These are phyloP conservation scores for Eilema griseolum DNA, from an alignment of 2,888 invertebrate species.

Conservation along the genomic window DNA sequence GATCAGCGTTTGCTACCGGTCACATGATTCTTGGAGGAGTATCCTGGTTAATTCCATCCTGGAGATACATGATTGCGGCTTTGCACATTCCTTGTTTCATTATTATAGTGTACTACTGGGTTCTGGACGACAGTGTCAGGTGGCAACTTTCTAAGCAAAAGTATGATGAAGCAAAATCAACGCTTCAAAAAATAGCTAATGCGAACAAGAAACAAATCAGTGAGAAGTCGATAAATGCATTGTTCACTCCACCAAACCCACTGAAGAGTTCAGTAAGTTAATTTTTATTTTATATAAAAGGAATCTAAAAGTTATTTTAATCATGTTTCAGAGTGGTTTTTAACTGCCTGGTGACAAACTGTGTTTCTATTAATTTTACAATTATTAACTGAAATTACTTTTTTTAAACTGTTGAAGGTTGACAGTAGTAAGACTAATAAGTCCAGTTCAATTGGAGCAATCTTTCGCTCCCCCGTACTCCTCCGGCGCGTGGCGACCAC, in stretches of 20 bases:
- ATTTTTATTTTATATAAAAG: not conserved
- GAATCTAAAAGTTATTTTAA: not conserved
- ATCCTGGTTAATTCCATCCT: constrained; percentile 89
- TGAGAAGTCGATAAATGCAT: constrained; percentile 76
- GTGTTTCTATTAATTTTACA: not conserved
- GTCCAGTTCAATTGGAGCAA: constrained; percentile 62
- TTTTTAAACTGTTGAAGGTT: constrained; percentile 23
- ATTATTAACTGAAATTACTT: not conserved
- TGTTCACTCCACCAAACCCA: constrained; percentile 38
- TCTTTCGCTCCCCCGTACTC: constrained; percentile 84
- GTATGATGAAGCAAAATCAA: constrained; percentile 87
- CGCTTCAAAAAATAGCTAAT: constrained; percentile 88
- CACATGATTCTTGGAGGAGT: constrained; percentile 89
- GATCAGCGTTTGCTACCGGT: constrained; percentile 90
- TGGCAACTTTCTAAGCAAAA: constrained; percentile 91
- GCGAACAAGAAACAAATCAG: constrained; percentile 87
- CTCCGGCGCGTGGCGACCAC: constrained; percentile 88
- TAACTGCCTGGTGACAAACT: not conserved
- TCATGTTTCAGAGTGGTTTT: not conserved
- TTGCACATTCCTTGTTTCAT: constrained; percentile 90
- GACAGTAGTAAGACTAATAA: constrained; percentile 40
- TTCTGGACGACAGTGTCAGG: constrained; percentile 89
- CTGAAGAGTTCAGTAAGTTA: not conserved
- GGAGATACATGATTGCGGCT: constrained; percentile 89
- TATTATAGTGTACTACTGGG: constrained; percentile 89